Evolutionary conservation across 2,888 invertebrate species (phyloP).

Genomic region (Ecliptopera silaceata): DNA sequence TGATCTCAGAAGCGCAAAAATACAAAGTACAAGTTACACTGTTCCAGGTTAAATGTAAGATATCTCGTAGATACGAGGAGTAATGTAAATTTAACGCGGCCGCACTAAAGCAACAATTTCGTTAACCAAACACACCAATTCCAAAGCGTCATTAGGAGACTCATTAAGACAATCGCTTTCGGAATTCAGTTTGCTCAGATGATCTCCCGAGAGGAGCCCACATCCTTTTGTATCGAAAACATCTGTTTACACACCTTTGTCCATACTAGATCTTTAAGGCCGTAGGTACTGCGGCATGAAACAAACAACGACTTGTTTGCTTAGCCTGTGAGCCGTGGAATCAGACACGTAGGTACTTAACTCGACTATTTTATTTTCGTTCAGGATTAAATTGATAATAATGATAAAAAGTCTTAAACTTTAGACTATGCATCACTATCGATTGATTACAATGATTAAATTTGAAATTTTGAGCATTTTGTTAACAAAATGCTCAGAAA

Average conservation of each 20-base stretch:
- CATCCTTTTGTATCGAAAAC: conserved; percentile 65
- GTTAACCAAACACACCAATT: conserved; percentile 44
- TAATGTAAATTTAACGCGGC: background rate
- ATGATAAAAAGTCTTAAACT: background rate
- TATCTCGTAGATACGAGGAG: background rate
- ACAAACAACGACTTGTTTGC: conserved; percentile 6
- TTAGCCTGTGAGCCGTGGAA: background rate
- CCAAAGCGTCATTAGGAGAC: conserved; percentile 60
- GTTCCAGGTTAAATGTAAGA: too few relatives aligned
- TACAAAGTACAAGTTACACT: background rate
- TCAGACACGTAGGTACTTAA: background rate
- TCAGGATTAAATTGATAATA: background rate
- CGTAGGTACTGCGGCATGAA: conserved; percentile 18
- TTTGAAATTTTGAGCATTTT: background rate
- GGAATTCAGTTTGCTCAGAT: conserved; percentile 73
- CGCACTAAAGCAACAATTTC: conserved; percentile 42
- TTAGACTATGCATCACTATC: conserved; percentile 3
- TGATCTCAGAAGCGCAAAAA: background rate
- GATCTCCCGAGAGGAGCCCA: conserved; percentile 61
- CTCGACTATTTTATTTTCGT: background rate
- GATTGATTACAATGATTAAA: background rate
- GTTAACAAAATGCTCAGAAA: conserved; percentile 23
- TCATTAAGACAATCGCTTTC: conserved; percentile 52
- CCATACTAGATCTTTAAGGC: conserved; percentile 37
- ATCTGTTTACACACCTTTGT: conserved; percentile 61